Evolutionary conservation across 37 sponge, comb jelly and placozoan species (phyloP), one percentile per base, ranked within the genome.

Genomic region (Amphimedon queenslandica): DNA sequence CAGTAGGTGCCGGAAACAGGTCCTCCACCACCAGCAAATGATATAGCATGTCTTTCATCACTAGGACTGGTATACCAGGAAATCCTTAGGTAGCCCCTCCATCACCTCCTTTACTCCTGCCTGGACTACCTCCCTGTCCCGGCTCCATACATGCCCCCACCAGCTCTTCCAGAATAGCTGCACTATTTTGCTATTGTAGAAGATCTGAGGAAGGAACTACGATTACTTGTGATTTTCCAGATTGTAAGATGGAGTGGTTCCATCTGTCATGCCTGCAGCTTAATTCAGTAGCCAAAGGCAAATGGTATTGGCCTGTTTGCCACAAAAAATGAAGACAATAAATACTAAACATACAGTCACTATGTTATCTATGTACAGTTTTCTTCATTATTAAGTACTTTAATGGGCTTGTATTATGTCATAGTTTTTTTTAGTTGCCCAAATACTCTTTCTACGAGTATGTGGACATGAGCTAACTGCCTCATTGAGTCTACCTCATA

Each of bases 221-320:
- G 84, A 55, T 82, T 3, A 27, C 27, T 23, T 85, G 80, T 68
- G 79, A 72, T 43, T 61, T 34, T 39, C 11, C 8, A 37, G 6
- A 39, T 34, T 84, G 85, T 53, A 28, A 3, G 27, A 84, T 76
- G 40, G 64, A 79, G 37, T 85, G 80, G 86, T 78, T 85, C 37
- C 86, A 85, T 40, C 33, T 57, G 5, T 24, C 47, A 0, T 85
- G 86, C 70, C 61, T 85, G 4, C 31, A 78, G 42, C 27, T 84
- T 6, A 72, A 57, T 23, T 25, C 21, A 34, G 42, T 85, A 18
- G 80, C 86, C 30, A 85, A 85, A 64, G 86, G 74, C 28, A 84
- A 84, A 30, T 84, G 78, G 84, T 57, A 63, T 33, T 84, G 78
- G 33, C 84, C 78, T 0, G 80, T 72, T 20, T 85, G 86, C 40